Evolutionary conservation across 2,888 invertebrate species (phyloP).

Genomic region (Leptinotarsa juncta): DNA sequence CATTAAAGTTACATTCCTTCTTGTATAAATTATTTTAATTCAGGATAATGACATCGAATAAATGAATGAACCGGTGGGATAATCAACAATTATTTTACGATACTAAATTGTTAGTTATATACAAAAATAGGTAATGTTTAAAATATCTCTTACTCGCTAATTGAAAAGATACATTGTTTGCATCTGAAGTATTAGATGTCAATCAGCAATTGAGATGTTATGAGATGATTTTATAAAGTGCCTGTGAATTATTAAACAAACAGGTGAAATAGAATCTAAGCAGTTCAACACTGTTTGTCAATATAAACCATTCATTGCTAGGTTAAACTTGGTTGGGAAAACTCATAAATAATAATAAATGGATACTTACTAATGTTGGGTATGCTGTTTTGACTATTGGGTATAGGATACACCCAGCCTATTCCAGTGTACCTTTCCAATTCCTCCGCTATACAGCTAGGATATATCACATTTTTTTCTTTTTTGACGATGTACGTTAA

Average conservation of each 20-base stretch:
- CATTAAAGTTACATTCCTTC: too few species aligned
- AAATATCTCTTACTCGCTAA: too few species aligned
- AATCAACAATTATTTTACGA: too few species aligned
- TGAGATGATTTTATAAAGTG: background rate
- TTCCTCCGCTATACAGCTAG: slow-evolving; percentile 60
- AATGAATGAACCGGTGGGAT: too few species aligned
- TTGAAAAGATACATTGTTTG: background rate
- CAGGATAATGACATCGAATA: too few species aligned
- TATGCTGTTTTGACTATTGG: slow-evolving; percentile 46
- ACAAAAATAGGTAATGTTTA: too few species aligned
- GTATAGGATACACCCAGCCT: slow-evolving; percentile 60
- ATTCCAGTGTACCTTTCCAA: slow-evolving; percentile 57
- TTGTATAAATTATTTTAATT: too few species aligned
- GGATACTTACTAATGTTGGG: slow-evolving; percentile 56
- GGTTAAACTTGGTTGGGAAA: background rate
- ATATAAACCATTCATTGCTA: background rate
- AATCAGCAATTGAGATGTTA: background rate
- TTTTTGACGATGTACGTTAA: slow-evolving; percentile 58
- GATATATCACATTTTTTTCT: slow-evolving; percentile 47
- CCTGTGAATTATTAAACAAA: background rate
- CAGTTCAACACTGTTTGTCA: background rate
- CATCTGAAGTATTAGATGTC: background rate
- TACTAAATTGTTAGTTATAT: too few species aligned
- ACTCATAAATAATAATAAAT: background rate
- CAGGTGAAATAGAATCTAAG: background rate